Percentiles rank a stretch among this genome's conserved stretches.
Evolutionary conservation across 2,888 invertebrate genomes (phyloP).

Genomic region (Ariolimax columbianus): DNA sequence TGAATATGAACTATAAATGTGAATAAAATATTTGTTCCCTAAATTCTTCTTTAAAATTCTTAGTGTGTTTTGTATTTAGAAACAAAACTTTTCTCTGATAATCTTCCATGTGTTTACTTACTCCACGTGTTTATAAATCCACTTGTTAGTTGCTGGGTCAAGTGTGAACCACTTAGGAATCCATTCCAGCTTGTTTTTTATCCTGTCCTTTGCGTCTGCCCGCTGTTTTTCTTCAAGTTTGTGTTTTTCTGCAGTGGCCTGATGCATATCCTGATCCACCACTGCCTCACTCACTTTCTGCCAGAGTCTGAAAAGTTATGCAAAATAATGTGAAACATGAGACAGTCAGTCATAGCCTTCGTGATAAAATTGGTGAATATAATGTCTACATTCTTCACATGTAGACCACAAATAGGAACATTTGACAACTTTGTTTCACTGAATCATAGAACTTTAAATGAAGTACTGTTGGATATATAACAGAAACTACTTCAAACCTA

Average conservation of each 20-base stretch:
- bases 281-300: conserved; percentile 91
- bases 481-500: too few species aligned
- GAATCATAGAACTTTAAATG: too few species aligned
- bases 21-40: too few species aligned
- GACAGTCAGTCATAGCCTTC: too few species aligned
- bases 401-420: background rate
- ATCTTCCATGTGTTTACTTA: conserved; percentile 68
- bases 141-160: conserved; percentile 81
- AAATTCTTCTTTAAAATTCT: too few species aligned
- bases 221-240: conserved; percentile 92
- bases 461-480: too few species aligned
- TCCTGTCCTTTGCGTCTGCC: conserved; percentile 85
- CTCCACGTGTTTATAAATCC: conserved; percentile 89
- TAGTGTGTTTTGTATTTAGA: too few species aligned
- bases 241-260: conserved; percentile 94
- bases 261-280: conserved; percentile 88
- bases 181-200: conserved; percentile 85
- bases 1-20: too few species aligned
- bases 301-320: conserved; percentile 83
- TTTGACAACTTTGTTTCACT: too few species aligned
- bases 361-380: too few species aligned
- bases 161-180: conserved; percentile 87
- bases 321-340: background rate
- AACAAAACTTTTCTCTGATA: too few species aligned
- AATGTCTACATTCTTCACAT: too few species aligned